These are phyloP conservation scores for Parotia lawesii DNA, from an alignment of 2,113 vertebrate genomes.

Conservation along the genomic window DNA sequence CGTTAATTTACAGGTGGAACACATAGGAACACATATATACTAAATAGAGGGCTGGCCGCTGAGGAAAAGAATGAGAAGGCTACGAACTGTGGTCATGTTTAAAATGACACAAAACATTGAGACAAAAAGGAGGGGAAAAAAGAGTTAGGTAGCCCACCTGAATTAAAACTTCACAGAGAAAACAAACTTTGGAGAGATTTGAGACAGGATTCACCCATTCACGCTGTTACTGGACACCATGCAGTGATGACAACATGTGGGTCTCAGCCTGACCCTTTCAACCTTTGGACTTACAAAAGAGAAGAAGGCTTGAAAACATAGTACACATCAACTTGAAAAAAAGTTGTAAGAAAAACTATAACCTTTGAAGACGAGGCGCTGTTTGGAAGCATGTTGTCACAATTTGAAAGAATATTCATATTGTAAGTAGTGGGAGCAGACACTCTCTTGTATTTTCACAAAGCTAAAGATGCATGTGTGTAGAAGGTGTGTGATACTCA, in stretches of 20 bases:
- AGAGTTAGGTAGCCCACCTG: background rate
- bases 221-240: background rate
- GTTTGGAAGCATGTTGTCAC: background rate
- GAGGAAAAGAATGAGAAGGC: background rate
- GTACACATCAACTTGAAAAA: background rate
- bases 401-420: background rate
- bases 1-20: background rate
- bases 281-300: background rate
- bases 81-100: background rate
- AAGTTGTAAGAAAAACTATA: background rate
- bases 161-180: background rate
- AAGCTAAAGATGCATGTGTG: accelerated
- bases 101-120: background rate
- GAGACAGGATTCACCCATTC: background rate
- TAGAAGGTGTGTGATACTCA: background rate
- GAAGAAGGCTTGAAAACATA: background rate
- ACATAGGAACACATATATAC: background rate
- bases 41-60: background rate
- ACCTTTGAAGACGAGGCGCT: background rate
- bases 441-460: background rate
- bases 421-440: background rate
- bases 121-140: accelerated
- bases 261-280: background rate
- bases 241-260: background rate
- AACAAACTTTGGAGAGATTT: background rate